These are phyloP conservation scores for Malacoctenus gilli DNA, from an alignment of 2,797 vertebrate species.

Conservation along the genomic window DNA sequence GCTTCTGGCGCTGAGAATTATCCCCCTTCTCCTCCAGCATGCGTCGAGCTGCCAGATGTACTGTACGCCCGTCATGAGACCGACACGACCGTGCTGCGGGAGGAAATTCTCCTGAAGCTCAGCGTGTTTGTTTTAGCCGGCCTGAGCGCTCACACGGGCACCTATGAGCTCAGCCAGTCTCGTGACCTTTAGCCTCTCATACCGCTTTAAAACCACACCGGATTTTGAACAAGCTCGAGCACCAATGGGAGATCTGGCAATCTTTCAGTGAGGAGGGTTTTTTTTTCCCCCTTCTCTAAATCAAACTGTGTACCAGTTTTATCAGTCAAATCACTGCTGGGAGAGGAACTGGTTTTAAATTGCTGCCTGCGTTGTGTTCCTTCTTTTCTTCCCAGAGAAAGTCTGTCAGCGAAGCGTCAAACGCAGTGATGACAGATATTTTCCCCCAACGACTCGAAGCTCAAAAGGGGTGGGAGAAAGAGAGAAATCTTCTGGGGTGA, in stretches of 20 bases:
- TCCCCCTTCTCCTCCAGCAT: slow-evolving; percentile 13
- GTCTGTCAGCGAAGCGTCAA: neutral
- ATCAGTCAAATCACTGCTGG: neutral
- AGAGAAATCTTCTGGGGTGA: neutral
- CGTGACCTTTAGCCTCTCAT: slow-evolving; percentile 48
- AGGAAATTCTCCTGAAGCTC: neutral
- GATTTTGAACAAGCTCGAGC: slow-evolving; percentile 9
- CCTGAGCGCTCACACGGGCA: slow-evolving; percentile 16
- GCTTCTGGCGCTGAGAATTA: slow-evolving; percentile 39
- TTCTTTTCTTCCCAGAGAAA: neutral
- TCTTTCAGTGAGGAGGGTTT: slow-evolving; percentile 19
- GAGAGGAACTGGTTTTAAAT: slow-evolving; percentile 43
- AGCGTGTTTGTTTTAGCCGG: slow-evolving; percentile 37
- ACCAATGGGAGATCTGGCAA: slow-evolving; percentile 35
- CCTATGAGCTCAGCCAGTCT: slow-evolving; percentile 8
- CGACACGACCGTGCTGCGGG: neutral
- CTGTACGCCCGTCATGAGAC: slow-evolving; percentile 8
- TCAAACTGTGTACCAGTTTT: no score
- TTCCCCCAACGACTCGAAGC: neutral
- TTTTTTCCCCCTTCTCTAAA: slow-evolving; percentile 6
- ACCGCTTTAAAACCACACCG: neutral
- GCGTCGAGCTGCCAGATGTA: slow-evolving; percentile 21
- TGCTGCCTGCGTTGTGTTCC: neutral
- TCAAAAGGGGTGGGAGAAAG: neutral
- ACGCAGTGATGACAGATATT: neutral